Evolutionary conservation across 2,888 invertebrate genomes (phyloP).

Genomic region (Theodoxus fluviatilis): DNA sequence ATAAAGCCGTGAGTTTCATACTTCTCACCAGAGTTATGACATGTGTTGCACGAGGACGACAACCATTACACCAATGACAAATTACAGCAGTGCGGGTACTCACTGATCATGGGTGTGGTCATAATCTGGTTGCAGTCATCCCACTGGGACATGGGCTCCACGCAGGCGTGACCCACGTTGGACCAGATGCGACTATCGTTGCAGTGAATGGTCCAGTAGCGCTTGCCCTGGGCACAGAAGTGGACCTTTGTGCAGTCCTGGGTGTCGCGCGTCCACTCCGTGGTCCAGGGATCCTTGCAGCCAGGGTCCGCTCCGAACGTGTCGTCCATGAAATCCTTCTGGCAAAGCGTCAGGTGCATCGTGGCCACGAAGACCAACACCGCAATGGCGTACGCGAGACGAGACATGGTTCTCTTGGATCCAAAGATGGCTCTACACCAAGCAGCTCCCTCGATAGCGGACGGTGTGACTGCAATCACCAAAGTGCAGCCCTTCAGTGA

Average conservation of each 20-base stretch:
- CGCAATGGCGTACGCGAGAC: neutral
- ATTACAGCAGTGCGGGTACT: slow-evolving; percentile 18
- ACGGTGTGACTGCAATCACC: too few species aligned
- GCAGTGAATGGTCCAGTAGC: slow-evolving; percentile 40
- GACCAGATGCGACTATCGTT: slow-evolving; percentile 44
- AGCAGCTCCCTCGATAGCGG: too few species aligned
- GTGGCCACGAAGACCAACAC: neutral
- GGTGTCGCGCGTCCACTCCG: slow-evolving; percentile 41
- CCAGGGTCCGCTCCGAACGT: slow-evolving; percentile 42
- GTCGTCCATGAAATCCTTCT: slow-evolving; percentile 28
- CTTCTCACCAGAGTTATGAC: too few species aligned
- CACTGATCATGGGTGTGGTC: slow-evolving; percentile 41
- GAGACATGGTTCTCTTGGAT: neutral
- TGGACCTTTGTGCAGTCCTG: slow-evolving; percentile 38
- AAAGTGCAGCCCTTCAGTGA: too few species aligned
- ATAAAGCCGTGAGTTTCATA: too few species aligned
- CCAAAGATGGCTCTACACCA: too few species aligned
- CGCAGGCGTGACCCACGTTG: slow-evolving; percentile 43
- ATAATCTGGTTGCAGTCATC: slow-evolving; percentile 43
- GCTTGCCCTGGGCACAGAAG: slow-evolving; percentile 37
- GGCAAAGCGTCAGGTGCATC: neutral
- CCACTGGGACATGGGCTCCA: slow-evolving; percentile 44
- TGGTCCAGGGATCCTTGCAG: slow-evolving; percentile 42
- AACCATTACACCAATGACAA: neutral
- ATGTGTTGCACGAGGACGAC: too few species aligned